Base-by-base conservation (phyloP, 2,113 vertebrate genomes). In the cat (Felis catus) region DNA sequence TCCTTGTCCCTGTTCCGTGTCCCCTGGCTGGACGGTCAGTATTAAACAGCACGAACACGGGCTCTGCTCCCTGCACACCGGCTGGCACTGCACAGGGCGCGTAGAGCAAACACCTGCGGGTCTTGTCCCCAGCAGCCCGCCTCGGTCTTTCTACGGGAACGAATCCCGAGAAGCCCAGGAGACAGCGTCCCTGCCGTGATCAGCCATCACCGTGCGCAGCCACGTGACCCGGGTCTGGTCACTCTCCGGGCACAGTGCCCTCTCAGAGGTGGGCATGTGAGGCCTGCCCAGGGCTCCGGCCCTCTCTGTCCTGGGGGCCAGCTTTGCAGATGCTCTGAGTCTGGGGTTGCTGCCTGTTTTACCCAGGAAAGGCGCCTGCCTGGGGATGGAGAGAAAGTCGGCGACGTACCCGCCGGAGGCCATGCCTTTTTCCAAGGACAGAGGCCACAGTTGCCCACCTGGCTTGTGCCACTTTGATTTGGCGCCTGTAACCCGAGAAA, bases 21-120 rank as follows among this genome's bases (percentile, higher is more conserved):
- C 33, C 89, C 79, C 33, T 19, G 18, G 27, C 33, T 29, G 33
- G 23, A 13, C 0, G 1, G 31, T 11, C 2, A 2, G 15, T 11
- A 33, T 2, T 8, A 41, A 65, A 12, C 0, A 1, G n/a, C 7
- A 12, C 1, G 4, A 9, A 79, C 19, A 3, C 7, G 21, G 58
- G 58, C 58, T 61, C 21, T 23, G 55, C 55, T 19, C 55, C 55
- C 14, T 7, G 0, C 41, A 21, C 3, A 1, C 4, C 4, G 0
- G 70, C 21, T 13, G 33, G 51, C 0, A 1, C 15, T 2, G 3
- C 29, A 3, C 29, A 0, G 10, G 51, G 33, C 1, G 1, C 0
- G 21, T 13, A 8, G 0, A 19, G 55, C 9, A 10, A 78, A n/a
- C 27, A 5, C 7, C 12, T 5, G 4, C 3, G 31, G 53, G 53